Base-by-base conservation (phyloP, 1,140 invertebrate genomes). In the Palaemon carinicauda region DNA sequence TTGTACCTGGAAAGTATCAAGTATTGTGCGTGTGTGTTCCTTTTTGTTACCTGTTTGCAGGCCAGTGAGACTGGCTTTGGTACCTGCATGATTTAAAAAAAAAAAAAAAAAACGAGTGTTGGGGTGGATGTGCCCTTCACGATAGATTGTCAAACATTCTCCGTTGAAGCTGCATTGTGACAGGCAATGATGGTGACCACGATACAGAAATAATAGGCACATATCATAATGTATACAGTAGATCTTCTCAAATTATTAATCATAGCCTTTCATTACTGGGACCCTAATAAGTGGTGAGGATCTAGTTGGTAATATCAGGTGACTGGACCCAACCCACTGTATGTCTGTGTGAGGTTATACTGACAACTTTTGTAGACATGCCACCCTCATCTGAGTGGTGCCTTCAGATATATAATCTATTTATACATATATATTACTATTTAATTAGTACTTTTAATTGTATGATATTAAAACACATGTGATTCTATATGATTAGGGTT, bases 1-100 rank as follows among this genome's bases (percentile, higher is more conserved):
- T 86, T 86, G 84, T 86, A 86, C 84, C 84, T 86, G 84, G 84
- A 86, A 85, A 86, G 78, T 80, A 86, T 80, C 84, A 86, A 86
- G 84, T 86, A 86, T 86, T 86, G 84, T 86, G 84, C 77, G 78
- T 86, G 84, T 86, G 84, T 86, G 84, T 86, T 86, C 65, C 84
- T 86, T 86, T 41, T 86, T 86, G 77, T 86, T 86, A 86, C 84
- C 84, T 86, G 84, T 80, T 86, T 86, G 84, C 77, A 86, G 84
- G 84, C 84, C 84, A 86, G 84, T 86, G 77, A 86, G 77, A 73
- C 84, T 86, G 84, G 84, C 84, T 86, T 80, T 86, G 84, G 84
- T 86, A 86, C 84, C 84, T 86, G 84, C 84, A 86, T 86, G 84
- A 86, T 86, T 60, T 85, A 80, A 86, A 41, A 41, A 41, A 41